Percentiles rank a stretch among this genome's conserved stretches.
phyloP scores from a whole-genome alignment of 2,797 vertebrate genomes.

The Podargus strigoides region DNA sequence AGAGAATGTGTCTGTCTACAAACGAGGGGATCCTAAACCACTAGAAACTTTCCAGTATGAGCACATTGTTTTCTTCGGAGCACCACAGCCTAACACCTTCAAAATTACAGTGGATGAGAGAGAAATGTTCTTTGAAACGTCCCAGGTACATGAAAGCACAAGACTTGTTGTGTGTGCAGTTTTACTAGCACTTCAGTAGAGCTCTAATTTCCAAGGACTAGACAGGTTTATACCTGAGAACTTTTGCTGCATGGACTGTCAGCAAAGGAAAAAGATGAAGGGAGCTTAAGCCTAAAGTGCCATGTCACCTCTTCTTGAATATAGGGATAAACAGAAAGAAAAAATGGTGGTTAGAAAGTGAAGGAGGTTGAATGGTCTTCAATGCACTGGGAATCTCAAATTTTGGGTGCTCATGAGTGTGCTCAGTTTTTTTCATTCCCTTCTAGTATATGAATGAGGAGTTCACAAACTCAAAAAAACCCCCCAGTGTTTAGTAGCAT shows the following conservation, averaged over 20 bases:
- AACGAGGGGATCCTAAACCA: conserved; percentile 86
- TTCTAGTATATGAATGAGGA: neutral
- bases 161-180: neutral
- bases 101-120: conserved; percentile 92
- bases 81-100: conserved; percentile 87
- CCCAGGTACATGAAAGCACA: conserved; percentile 77
- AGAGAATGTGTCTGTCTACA: conserved; percentile 90
- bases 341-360: neutral
- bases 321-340: neutral
- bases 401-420: neutral
- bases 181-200: neutral
- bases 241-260: neutral
- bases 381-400: neutral
- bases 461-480: neutral
- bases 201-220: neutral
- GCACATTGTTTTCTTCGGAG: conserved; percentile 92
- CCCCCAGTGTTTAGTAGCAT: neutral
- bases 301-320: neutral
- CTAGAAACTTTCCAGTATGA: conserved; percentile 92
- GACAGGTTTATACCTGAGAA: neutral
- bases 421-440: neutral
- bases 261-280: neutral
- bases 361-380: neutral
- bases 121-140: conserved; percentile 93
- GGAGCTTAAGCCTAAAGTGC: neutral